phyloP scores from a whole-genome alignment of 1,140 invertebrate species.

The Nomia melanderi region DNA sequence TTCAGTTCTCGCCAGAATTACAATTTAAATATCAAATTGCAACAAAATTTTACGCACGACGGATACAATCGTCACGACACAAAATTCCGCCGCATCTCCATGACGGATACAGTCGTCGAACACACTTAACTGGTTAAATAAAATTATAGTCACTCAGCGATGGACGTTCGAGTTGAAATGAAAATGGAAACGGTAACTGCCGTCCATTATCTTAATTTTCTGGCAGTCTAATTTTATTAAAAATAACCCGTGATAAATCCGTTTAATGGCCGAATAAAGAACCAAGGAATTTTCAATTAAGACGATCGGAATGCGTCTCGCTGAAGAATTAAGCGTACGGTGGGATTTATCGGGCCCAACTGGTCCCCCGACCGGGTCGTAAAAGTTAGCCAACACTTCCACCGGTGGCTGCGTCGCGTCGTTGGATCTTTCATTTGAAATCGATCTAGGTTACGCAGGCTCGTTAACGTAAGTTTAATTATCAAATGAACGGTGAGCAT shows the following conservation, averaged over 20 bases:
- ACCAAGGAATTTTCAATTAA: neutral
- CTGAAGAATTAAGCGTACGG: neutral
- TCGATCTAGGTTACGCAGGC: neutral
- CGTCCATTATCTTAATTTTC: too few relatives aligned
- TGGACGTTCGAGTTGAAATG: too few relatives aligned
- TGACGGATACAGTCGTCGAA: too few relatives aligned
- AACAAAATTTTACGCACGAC: too few relatives aligned
- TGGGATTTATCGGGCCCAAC: neutral
- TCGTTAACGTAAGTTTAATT: neutral
- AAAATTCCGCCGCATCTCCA: too few relatives aligned
- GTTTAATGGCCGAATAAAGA: neutral
- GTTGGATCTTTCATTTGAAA: neutral
- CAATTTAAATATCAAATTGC: too few relatives aligned
- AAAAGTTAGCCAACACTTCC: neutral
- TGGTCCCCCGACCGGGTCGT: neutral
- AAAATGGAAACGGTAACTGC: too few relatives aligned
- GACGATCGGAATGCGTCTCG: neutral
- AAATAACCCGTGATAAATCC: neutral
- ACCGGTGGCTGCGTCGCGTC: neutral
- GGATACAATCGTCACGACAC: too few relatives aligned
- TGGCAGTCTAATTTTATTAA: too few relatives aligned
- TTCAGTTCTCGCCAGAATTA: too few relatives aligned
- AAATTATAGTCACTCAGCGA: too few relatives aligned
- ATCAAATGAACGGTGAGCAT: neutral
- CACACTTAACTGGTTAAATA: too few relatives aligned